Conservation (phyloP, 2,888 invertebrate genomes). For the Isotomurus palustris region DNA sequence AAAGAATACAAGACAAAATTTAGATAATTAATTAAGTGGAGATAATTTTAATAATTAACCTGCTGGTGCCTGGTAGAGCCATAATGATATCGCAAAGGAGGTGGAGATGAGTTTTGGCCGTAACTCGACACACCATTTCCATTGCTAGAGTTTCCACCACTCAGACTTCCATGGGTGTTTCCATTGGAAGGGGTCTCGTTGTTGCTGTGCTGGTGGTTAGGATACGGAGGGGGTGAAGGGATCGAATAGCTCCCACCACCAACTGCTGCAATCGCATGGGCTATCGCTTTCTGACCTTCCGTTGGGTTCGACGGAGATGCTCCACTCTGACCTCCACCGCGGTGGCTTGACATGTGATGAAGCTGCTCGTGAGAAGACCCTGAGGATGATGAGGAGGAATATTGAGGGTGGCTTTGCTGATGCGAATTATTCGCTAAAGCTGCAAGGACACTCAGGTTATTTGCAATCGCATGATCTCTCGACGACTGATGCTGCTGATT, state of each 20-base stretch:
- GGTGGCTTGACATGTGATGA: background rate
- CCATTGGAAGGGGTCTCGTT: slow-evolving; percentile 7
- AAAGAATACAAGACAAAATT: too few relatives aligned
- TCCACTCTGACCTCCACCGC: slow-evolving; percentile 15
- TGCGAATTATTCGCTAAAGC: slow-evolving; percentile 29
- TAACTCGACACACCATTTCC: slow-evolving; percentile 11
- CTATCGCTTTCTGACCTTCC: slow-evolving; percentile 34
- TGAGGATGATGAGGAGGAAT: slow-evolving; percentile 18
- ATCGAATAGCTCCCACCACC: slow-evolving; percentile 33
- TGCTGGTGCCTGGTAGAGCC: slow-evolving; percentile 3
- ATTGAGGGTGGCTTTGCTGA: slow-evolving; percentile 10
- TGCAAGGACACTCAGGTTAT: slow-evolving; percentile 31
- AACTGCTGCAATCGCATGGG: slow-evolving; percentile 27
- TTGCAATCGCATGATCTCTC: slow-evolving; percentile 10
- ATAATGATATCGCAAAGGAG: slow-evolving; percentile 8
- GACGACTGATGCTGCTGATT: background rate
- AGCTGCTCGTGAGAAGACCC: slow-evolving; percentile 10
- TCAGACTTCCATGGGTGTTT: slow-evolving; percentile 6
- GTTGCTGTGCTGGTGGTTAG: slow-evolving; percentile 13
- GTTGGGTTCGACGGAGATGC: slow-evolving; percentile 5
- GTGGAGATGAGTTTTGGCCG: slow-evolving; percentile 22
- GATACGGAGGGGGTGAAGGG: slow-evolving; percentile 43
- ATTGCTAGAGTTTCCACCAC: slow-evolving; percentile 14
- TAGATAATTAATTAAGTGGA: too few relatives aligned
- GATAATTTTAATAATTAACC: slow-evolving; percentile 7